These are phyloP conservation scores for Brachypalpus laphriformis DNA, from an alignment of 2,888 invertebrate genomes.

Conservation along the genomic window DNA sequence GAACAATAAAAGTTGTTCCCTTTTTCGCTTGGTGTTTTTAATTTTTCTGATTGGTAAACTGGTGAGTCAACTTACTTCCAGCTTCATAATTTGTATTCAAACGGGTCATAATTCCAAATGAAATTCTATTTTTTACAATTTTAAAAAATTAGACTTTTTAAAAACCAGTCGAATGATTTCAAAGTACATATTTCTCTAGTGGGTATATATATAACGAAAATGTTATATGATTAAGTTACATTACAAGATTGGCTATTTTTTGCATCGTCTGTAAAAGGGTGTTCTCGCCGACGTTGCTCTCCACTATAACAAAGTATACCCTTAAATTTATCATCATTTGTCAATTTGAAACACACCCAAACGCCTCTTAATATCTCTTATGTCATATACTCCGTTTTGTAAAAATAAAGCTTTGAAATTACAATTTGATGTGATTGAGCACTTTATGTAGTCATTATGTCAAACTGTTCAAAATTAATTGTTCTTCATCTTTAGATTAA, in stretches of 20 bases:
- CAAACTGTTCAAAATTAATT: neutral
- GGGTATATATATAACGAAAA: no score
- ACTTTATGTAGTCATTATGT: neutral
- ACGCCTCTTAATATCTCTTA: neutral
- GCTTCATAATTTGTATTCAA: no score
- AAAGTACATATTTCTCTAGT: no score
- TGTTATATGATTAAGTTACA: no score
- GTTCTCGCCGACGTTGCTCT: neutral
- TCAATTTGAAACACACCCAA: neutral
- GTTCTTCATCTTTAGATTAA: neutral
- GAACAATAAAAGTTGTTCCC: no score
- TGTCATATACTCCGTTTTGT: neutral
- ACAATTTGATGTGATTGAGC: neutral
- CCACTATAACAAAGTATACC: neutral
- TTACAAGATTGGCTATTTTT: neutral
- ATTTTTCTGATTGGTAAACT: no score
- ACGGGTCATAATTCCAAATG: no score
- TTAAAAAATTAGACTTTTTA: no score
- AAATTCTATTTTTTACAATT: no score
- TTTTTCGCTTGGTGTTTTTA: no score
- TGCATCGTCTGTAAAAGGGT: neutral
- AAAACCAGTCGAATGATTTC: no score
- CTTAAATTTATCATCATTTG: neutral
- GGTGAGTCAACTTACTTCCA: no score
- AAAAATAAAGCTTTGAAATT: neutral